These are phyloP conservation scores for Troides aeacus DNA, from an alignment of 2,888 invertebrate genomes.

Conservation along the genomic window DNA sequence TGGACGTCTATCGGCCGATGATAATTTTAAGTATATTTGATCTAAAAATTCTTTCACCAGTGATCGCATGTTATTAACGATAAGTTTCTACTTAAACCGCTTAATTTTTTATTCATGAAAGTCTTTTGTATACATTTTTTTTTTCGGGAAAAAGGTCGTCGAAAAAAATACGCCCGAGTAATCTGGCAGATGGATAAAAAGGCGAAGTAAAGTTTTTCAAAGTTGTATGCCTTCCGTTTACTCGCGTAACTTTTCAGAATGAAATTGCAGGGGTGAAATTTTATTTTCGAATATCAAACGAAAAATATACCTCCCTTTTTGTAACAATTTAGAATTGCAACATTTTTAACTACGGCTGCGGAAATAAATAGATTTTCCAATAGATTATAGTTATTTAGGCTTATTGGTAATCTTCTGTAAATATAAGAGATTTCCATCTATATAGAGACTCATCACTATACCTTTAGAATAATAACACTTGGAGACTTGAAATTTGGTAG, in stretches of 20 bases:
- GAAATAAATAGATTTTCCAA: background rate
- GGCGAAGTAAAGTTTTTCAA: background rate
- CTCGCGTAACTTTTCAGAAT: background rate
- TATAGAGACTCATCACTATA: no score
- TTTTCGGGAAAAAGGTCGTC: background rate
- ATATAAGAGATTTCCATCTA: no score
- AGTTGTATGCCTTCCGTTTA: constrained; percentile 2
- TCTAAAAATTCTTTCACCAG: background rate
- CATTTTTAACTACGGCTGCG: background rate
- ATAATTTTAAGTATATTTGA: no score
- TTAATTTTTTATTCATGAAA: no score
- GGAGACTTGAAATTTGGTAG: no score
- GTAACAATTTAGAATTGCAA: background rate
- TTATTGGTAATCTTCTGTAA: no score
- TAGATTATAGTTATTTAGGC: no score
- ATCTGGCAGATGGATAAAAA: constrained; percentile 2
- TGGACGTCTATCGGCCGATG: no score
- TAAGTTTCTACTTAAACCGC: no score
- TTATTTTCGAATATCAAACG: background rate
- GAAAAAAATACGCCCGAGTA: background rate
- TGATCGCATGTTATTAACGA: no score
- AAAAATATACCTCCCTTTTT: background rate
- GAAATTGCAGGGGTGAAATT: constrained; percentile 3
- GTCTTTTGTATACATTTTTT: background rate
- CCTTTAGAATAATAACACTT: no score